These are phyloP conservation scores for Antrozous pallidus DNA, from an alignment of 2,797 vertebrate genomes.

Conservation along the genomic window DNA sequence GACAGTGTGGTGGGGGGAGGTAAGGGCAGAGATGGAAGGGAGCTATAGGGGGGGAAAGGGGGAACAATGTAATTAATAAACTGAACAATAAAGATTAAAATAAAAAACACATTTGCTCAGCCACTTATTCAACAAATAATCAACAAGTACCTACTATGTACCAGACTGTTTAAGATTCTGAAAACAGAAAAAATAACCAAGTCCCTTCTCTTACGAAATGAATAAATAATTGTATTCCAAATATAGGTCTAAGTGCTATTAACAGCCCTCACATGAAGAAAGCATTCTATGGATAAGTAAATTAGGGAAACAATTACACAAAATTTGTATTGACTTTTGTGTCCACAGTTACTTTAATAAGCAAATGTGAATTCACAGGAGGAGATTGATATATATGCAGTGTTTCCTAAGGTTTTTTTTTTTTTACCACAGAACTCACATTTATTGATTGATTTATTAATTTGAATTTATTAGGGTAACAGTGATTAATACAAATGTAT, in stretches of 20 bases:
- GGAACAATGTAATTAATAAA: too few species aligned
- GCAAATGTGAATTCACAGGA: slow-evolving; percentile 2
- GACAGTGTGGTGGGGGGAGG: too few species aligned
- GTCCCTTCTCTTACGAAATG: background rate
- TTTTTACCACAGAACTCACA: background rate
- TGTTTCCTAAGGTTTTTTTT: background rate
- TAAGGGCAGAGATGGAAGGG: too few species aligned
- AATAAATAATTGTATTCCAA: background rate
- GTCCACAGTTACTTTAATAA: slow-evolving; percentile 1
- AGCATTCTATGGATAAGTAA: background rate
- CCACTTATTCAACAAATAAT: background rate
- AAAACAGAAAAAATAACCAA: slow-evolving; percentile 31
- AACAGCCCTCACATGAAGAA: background rate
- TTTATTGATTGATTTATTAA: background rate
- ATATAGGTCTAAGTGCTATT: background rate
- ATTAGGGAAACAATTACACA: background rate
- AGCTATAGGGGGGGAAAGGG: too few species aligned
- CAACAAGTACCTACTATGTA: background rate
- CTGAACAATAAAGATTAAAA: too few species aligned
- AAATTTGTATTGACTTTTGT: slow-evolving; percentile 2
- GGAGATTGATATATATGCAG: background rate
- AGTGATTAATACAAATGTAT: background rate
- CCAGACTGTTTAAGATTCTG: background rate
- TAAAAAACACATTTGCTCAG: too few species aligned
- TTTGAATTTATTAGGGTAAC: background rate